Base-by-base conservation (phyloP, 2,797 vertebrate genomes). In the Thunnus albacares region DNA sequence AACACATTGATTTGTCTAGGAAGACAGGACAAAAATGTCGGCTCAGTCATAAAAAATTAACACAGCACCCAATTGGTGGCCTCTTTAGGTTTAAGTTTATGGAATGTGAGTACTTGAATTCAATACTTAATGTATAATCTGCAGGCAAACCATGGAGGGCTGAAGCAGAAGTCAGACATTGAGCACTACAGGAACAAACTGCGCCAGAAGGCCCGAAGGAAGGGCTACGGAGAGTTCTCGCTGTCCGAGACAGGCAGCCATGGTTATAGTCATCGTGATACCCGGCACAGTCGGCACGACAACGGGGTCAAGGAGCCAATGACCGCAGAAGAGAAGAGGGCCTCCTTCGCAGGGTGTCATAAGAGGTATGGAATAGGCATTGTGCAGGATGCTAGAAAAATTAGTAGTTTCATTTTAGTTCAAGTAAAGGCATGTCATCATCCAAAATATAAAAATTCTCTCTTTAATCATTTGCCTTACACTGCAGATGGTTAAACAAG, bases 141-240 rank as follows among this genome's bases (percentile, higher is more conserved):
- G 4, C 90, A 99, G 98, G 96, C 95, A 45, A 98, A 97, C 92
- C 97, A 97, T 1, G n/a, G 55, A 77, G 98, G 97, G 43, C 92
- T 99, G 87, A 99, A 99, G 90, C 98, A 99, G 94, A 99, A 99
- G 91, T 99, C 98, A 0, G 98, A 99, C 87, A 99, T 99, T 1
- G 98, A 99, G 82, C 98, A 99, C 85, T 99, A 99, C 90, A 96
- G 98, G 87, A 99, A 99, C 94, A 99, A 99, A 87, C 95, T 99
- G 77, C 97, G 98, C 1, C 96, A 98, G 81, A 99, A 99, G 89
- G 97, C 97, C 51, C 96, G 98, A 80, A 95, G 97, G 88, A 99
- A 99, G 71, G 98, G 97, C 0, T 99, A 99, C 79, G 97, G 97
- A 5, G 98, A 99, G 77, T 97, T 98, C 75, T 97, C 97, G 0